Conservation (phyloP, 2,888 invertebrate species). For the Hydriomena furcata region DNA sequence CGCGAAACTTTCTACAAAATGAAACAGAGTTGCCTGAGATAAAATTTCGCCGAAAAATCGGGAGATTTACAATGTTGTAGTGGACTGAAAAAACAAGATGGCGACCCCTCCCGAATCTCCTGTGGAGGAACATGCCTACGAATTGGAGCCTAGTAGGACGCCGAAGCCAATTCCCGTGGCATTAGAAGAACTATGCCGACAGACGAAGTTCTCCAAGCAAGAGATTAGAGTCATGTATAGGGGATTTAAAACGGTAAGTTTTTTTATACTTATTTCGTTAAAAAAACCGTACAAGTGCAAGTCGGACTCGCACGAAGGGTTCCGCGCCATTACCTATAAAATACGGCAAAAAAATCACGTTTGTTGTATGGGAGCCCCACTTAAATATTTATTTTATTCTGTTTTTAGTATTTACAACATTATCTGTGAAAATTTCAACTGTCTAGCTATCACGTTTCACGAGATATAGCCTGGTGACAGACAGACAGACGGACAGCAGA, state of each 20-base stretch:
- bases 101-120: constrained; percentile 94
- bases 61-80: constrained; percentile 19
- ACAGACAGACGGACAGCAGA: no score
- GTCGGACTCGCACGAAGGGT: no score
- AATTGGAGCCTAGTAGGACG: constrained; percentile 90
- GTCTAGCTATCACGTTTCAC: no score
- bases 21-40: constrained; percentile 24
- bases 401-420: no score
- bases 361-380: no score
- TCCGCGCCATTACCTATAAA: no score
- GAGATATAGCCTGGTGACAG: no score
- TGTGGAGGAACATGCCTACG: constrained; percentile 93
- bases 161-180: constrained; percentile 94
- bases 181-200: constrained; percentile 94
- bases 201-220: constrained; percentile 97
- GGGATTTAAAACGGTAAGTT: constrained; percentile 96
- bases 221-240: constrained; percentile 99
- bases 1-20: constrained; percentile 31
- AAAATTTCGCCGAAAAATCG: constrained; percentile 23
- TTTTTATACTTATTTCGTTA: no score
- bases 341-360: no score
- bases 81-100: constrained; percentile 75
- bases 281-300: no score
- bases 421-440: no score
- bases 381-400: no score